Conservation (phyloP, 2,113 vertebrate genomes). For the Solea senegalensis region DNA sequence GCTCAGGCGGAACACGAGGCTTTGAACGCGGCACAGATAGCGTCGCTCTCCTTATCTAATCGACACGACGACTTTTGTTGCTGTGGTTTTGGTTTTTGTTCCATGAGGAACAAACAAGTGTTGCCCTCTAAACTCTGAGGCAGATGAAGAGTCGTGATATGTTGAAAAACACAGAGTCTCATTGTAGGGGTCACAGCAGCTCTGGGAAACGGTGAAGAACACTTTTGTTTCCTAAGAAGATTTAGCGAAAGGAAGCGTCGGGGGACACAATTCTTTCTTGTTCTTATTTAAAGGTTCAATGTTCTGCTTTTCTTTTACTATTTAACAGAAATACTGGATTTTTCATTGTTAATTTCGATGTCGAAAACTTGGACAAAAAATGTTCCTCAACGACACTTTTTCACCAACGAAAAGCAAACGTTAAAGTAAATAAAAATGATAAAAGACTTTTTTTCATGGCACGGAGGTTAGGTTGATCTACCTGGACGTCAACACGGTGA, state of each 20-base stretch:
- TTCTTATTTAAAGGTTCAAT: too few species aligned
- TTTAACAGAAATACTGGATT: too few species aligned
- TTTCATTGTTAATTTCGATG: too few species aligned
- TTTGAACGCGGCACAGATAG: constrained; percentile 74
- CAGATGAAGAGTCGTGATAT: constrained; percentile 15
- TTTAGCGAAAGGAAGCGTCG: neutral
- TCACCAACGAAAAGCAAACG: too few species aligned
- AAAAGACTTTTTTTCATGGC: too few species aligned
- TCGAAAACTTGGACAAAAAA: too few species aligned
- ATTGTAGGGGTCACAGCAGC: neutral
- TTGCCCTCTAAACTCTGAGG: constrained; percentile 53
- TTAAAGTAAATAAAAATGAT: too few species aligned
- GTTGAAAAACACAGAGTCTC: constrained; percentile 3
- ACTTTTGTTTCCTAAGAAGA: neutral
- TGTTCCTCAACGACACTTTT: too few species aligned
- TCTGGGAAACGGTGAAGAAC: neutral
- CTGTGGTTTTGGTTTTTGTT: constrained; percentile 64
- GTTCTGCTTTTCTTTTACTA: too few species aligned
- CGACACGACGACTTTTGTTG: constrained; percentile 56
- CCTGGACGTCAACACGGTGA: too few species aligned
- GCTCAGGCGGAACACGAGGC: constrained; percentile 60
- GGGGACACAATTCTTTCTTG: neutral
- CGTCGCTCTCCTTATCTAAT: constrained; percentile 50
- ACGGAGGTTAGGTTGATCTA: too few species aligned
- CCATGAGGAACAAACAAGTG: constrained; percentile 61